Evolutionary conservation across 2,113 vertebrate genomes (phyloP).

Genomic region (Callochromis pleurospilus): DNA sequence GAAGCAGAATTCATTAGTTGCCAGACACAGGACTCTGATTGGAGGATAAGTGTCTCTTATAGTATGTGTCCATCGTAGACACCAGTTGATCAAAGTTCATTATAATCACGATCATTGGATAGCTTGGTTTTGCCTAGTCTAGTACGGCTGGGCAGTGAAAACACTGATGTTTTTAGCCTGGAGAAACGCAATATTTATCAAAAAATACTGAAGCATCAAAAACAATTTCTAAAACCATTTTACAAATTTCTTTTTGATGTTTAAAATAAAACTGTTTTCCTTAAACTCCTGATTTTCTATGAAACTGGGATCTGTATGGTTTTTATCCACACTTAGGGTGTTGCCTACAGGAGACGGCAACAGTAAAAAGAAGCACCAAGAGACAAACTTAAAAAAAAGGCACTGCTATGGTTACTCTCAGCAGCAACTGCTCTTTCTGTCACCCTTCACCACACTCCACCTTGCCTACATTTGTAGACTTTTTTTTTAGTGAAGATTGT

Average conservation of each 20-base stretch:
- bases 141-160: too few relatives aligned
- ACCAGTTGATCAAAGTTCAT: neutral
- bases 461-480: neutral
- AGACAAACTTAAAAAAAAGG: neutral
- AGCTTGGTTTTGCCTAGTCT: neutral
- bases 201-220: neutral
- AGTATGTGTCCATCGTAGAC: neutral
- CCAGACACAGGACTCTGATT: neutral
- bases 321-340: neutral
- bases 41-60: neutral
- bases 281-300: neutral
- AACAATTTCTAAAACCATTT: neutral
- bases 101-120: neutral
- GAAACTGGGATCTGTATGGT: neutral
- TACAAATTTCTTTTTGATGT: neutral
- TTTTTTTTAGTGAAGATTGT: neutral
- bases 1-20: neutral
- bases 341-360: neutral
- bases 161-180: neutral
- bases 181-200: neutral
- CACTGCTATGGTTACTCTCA: neutral
- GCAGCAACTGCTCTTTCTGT: neutral
- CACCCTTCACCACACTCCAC: neutral
- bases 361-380: neutral
- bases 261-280: neutral